Percentiles rank a stretch among this genome's conserved stretches.
These are phyloP conservation scores for Merluccius polli DNA, from an alignment of 2,797 vertebrate species.

Conservation along the genomic window DNA sequence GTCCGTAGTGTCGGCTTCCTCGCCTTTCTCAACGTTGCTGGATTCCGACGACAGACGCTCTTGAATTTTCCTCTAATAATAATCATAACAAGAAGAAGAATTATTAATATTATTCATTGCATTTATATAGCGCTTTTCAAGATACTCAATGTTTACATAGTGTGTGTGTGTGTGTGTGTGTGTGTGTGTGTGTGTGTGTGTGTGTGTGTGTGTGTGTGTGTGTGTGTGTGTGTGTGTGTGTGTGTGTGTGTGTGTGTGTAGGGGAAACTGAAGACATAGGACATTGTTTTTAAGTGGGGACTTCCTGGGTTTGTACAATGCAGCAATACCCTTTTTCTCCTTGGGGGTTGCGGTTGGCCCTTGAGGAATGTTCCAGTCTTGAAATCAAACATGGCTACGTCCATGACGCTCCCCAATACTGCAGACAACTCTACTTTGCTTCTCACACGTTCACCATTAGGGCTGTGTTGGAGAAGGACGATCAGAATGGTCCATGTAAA, in stretches of 20 bases:
- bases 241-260: too few relatives aligned
- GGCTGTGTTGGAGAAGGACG: constrained; percentile 61
- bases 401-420: constrained; percentile 64
- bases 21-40: constrained; percentile 59
- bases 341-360: constrained; percentile 18
- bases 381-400: constrained; percentile 81
- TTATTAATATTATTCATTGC: too few relatives aligned
- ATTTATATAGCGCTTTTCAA: too few relatives aligned
- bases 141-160: too few relatives aligned
- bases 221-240: too few relatives aligned
- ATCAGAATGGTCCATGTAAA: not conserved
- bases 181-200: too few relatives aligned
- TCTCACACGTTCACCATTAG: constrained; percentile 77
- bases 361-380: constrained; percentile 70
- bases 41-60: constrained; percentile 67
- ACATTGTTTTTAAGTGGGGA: not conserved
- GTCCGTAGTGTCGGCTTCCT: constrained; percentile 59
- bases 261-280: not conserved
- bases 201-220: too few relatives aligned
- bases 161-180: too few relatives aligned
- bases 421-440: constrained; percentile 82
- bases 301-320: not conserved
- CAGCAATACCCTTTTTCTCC: constrained; percentile 56
- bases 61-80: constrained; percentile 50
- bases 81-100: too few relatives aligned